A percentile compares a stretch with the other conserved stretches of the same genome.
Evolutionary conservation across 2,797 vertebrate species (phyloP).

Genomic region (Mallotus villosus): DNA sequence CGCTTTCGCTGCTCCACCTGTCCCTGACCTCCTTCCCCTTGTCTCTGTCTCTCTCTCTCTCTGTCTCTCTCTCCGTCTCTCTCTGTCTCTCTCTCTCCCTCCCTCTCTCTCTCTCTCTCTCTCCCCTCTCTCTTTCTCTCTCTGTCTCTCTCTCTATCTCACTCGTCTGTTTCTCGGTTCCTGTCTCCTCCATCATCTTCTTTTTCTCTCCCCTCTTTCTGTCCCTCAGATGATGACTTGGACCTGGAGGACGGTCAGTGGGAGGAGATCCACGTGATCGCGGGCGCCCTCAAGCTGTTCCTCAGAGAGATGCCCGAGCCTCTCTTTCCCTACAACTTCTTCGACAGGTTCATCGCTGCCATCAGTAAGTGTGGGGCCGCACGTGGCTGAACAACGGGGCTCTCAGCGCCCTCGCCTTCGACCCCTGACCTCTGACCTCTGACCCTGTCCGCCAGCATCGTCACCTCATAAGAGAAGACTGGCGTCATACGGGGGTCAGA

Average conservation of each 20-base stretch:
- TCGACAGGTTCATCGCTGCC: slow-evolving; percentile 85
- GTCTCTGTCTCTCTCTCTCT: background rate
- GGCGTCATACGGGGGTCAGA: too few relatives aligned
- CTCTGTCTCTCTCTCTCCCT: background rate
- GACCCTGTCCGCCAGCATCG: background rate
- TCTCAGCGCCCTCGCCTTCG: background rate
- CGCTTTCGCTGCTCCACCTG: background rate
- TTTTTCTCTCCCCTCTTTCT: too few relatives aligned
- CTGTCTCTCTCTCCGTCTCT: background rate
- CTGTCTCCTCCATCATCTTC: background rate
- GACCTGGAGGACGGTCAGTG: slow-evolving; percentile 90
- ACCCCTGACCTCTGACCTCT: too few relatives aligned
- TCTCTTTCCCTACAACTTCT: slow-evolving; percentile 85
- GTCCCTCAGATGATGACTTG: slow-evolving; percentile 79
- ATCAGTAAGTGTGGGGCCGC: slow-evolving; percentile 79
- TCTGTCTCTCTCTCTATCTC: background rate
- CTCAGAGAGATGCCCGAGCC: slow-evolving; percentile 90
- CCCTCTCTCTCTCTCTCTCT: background rate
- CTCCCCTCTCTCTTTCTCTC: background rate
- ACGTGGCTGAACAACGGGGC: too few relatives aligned
- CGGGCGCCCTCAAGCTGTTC: slow-evolving; percentile 92
- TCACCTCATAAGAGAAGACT: background rate
- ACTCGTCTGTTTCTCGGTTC: background rate
- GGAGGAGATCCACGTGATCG: slow-evolving; percentile 93
- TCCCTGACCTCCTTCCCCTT: background rate